Base-by-base conservation (phyloP, 1,140 invertebrate genomes). In the Papilio glaucus region DNA sequence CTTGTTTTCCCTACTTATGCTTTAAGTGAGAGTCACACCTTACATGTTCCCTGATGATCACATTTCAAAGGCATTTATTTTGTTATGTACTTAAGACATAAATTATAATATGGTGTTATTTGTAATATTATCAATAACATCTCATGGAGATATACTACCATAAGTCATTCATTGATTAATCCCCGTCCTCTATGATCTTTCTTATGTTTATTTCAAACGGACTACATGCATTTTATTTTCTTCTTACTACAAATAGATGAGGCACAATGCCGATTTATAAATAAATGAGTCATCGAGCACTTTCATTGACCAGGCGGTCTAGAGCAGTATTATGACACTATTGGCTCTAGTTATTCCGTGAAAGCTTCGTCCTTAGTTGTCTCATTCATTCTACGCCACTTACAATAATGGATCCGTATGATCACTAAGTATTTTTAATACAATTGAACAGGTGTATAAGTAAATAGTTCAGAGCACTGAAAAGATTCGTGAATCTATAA, bases 161-260 rank as follows among this genome's bases (percentile, higher is more conserved):
- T 49, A 21, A 21, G 15, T 53, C 18, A 53, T 24, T 53, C 49
- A 53, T 53, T 53, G 21, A 53, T 53, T 53, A 24, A 53, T 53
- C 49, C 49, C 12, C 2, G 29, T 6, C 29, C 2, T 24, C 21
- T 21, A 24, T 24, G 18, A 53, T 53, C 18, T 53, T 9, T 53
- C 49, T 53, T 4, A 53, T 53, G 49, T 53, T 53, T 53, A 53
- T 21, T 53, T 53, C 18, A 53, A 53, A 24, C 18, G 9, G 21
- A 49, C 45, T 49, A 49, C 21, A 49, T 49, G 49, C 21, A 53
- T 53, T 53, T 53, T 53, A 24, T 53, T 53, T 49, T 49, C 41
- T 49, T 49, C 18, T 53, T 53, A 53, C 49, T 53, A 53, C 49
- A 53, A 26, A 53, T 53, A 53, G 21, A 2, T 53, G 49, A 24